Base-by-base conservation (phyloP, 2,888 invertebrate species). In the Brachyopa scutellaris region DNA sequence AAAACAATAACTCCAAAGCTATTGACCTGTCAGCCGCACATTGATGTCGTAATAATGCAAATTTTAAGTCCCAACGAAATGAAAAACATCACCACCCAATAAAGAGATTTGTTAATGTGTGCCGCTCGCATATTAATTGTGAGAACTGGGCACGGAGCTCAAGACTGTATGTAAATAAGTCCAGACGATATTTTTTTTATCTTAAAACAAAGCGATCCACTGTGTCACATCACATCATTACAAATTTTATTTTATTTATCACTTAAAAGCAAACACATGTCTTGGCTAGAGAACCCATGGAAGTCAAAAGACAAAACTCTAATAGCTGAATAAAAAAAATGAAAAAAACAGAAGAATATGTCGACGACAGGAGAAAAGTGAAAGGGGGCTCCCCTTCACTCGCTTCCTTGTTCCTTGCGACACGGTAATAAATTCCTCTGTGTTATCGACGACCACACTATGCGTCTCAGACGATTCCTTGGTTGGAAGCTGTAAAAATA, bases 181-280 rank as follows among this genome's bases (percentile, higher is more conserved):
- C 6, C 29, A 21, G 13, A 26, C 17, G 57, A 64, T 73, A n/a
- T n/a, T n/a, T n/a, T n/a, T 15, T 62, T 53, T 55, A 55, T 73
- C 55, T 47, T 13, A 40, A 47, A 33, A 73, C 73, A 73, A 73
- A 73, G 64, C 73, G 62, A 26, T 73, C 33, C 26, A 73, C 64
- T 49, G 62, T 73, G 55, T 64, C 64, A 49, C 55, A 55, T 29
- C 55, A 73, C 55, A 64, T 73, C 55, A 57, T 73, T 57, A 57
- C 73, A 64, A 64, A 73, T 64, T 73, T 73, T 38, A 74, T 57
- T 66, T 57, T 62, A 53, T 70, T 76, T 76, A 76, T 64, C 62
- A 31, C 59, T 45, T 82, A 76, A 82, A 82, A 82, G 80, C 80
- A 82, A 82, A 77, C 82, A 77, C 69, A 77, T 77, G 82, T 76